Evolutionary conservation across 2,113 vertebrate species (phyloP), one percentile per base, ranked within the genome.

Genomic region (Lycaon pictus): DNA sequence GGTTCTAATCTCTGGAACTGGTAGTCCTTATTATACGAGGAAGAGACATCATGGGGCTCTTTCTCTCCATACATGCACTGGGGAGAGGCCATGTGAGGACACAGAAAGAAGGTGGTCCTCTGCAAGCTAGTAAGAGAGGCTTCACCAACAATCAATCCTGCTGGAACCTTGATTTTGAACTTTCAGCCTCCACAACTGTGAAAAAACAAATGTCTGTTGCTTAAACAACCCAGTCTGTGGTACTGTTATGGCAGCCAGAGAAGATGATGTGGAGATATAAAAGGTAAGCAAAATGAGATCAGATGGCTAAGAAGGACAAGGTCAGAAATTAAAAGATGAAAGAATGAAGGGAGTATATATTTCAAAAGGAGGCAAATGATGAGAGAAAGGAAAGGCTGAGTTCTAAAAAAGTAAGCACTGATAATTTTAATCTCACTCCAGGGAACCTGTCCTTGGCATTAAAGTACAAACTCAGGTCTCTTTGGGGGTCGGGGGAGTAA

Each of bases 301-400:
- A 80, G 35, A 92, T 92, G 83, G 55, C 16, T 56, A 15, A 85
- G 65, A 88, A 94, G 51, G 11, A 89, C 76, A 81, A 67, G 53
- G 23, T 58, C 48, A 91, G 67, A 86, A 90, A 84, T 91, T 71
- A 95, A 77, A 84, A 91, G 60, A 88, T 12, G 19, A 60, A 95
- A 74, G 51, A 71, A 89, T 13, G 62, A 86, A 74, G 20, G 15
- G 65, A 37, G 23, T 56, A 76, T 9, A 43, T 17, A 69, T 62
- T 82, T 77, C 82, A 69, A 67, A 87, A 91, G 92, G 15, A 86
- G n/a, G 20, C 88, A n/a, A 84, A 65, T n/a, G 19, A 82, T 51
- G 51, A 95, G 29, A 65, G 63, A 74, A 90, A 90, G 51, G 56
- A 91, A 94, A 95, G 23, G 13, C 15, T 69, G 76, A 67, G 11